phyloP scores from a whole-genome alignment of 2,888 invertebrate species.

The Coremacera marginata region DNA sequence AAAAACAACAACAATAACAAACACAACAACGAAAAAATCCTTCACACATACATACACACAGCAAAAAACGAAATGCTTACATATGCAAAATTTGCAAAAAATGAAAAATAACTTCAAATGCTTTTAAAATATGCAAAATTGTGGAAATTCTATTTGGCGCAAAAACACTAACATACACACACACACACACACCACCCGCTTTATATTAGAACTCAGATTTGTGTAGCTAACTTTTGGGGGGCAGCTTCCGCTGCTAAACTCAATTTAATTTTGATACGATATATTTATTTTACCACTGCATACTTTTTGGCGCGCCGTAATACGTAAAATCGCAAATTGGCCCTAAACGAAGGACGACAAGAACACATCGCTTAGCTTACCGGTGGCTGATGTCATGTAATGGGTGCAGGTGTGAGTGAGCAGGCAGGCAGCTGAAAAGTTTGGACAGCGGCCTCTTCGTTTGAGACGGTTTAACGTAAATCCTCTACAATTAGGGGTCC shows the following conservation, averaged over 20 bases:
- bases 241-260: neutral
- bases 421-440: neutral
- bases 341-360: neutral
- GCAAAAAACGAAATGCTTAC: constrained; percentile 12
- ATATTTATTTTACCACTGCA: constrained; percentile 12
- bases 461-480: neutral
- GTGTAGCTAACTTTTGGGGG: neutral
- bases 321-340: constrained; percentile 7
- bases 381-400: neutral
- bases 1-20: neutral
- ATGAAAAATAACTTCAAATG: constrained; percentile 11
- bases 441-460: neutral
- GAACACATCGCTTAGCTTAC: neutral
- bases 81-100: constrained; percentile 10
- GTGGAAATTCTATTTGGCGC: constrained; percentile 19
- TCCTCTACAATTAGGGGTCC: constrained; percentile 4
- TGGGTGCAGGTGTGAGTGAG: neutral
- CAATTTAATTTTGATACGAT: neutral
- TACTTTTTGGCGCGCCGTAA: constrained; percentile 16
- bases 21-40: neutral
- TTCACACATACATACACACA: neutral
- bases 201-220: neutral
- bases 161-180: constrained; percentile 1
- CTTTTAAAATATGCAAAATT: constrained; percentile 24
- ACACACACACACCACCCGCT: neutral